Base-by-base conservation (phyloP, 2,888 invertebrate genomes). In the Lamellibrachia satsuma region DNA sequence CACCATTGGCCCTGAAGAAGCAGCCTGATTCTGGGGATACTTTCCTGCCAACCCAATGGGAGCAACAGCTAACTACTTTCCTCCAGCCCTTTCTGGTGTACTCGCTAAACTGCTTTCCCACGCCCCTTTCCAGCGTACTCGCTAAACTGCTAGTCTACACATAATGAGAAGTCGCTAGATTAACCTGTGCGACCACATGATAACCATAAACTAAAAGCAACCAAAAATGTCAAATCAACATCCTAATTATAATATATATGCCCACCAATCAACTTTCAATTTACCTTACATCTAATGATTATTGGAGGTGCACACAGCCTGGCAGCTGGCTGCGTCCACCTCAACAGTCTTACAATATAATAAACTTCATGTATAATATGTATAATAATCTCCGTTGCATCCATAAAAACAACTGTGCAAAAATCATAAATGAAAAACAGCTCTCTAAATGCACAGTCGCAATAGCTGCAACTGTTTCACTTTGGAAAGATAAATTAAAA, bases 181-280 rank as follows among this genome's bases (percentile, higher is more conserved):
- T 75, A 75, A 75, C 75, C 75, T 75, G 75, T n/a, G n/a, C 75
- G 75, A 22, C 22, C 75, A 22, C 75, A 75, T n/a, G 75, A 75
- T 75, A 75, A 75, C 75, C 75, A 75, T 75, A 75, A 75, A 75
- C 75, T 75, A 75, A 75, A 75, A 75, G 75, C 75, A 75, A 75
- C 75, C 75, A 75, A 75, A 75, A 75, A 75, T 75, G 75, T 75
- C 75, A 75, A 75, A 75, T 75, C 75, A 75, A 75, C 75, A 22
- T 75, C 75, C 75, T 75, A 75, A 39, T 39, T 39, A 39, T 39
- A 39, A 75, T 75, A 75, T 75, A 75, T 75, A 75, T 22, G 75
- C 75, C 75, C 75, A 75, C 22, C 75, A 75, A 75, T 75, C 75
- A 75, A 75, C 75, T 11, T 75, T 75, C 75, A 75, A 55, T 22